Evolutionary conservation across 2,113 vertebrate genomes (phyloP), one percentile per base, ranked within the genome.

Genomic region (Mus pahari): DNA sequence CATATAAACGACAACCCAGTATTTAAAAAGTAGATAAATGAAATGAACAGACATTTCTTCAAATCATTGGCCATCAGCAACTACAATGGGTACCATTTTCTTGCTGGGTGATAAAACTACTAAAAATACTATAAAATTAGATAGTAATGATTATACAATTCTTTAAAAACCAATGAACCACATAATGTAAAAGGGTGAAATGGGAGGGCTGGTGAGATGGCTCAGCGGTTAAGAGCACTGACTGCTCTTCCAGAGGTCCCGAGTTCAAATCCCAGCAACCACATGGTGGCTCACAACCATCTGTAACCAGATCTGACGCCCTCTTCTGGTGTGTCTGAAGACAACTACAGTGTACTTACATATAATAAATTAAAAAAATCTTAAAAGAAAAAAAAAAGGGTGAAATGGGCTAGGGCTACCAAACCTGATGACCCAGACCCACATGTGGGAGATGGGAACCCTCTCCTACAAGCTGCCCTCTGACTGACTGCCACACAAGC

Each of bases 1-100:
- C 26, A 64, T 64, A 31, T 55, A 86, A 93, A 89, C n/a, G 58
- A 62, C 26, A 94, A 66, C 20, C 11, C 50, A 82, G 73, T 45
- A 45, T 77, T 68, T 64, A 68, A 89, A 93, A 91, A 84, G 75
- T 5, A 70, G 28, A 42, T 36, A 86, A 75, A 90, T 90, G 26
- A 89, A 64, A 89, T 4, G 24, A 84, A 88, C 0, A 91, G 39
- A 95, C 22, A 48, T 88, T 87, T 97, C 28, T 79, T n/a, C 39
- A 90, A 24, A 64, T 95, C 73, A 81, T 0, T 78, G 86, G 24
- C 36, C 62, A 73, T 73, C 0, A 64, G 19, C 39, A n/a, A 82
- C 20, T 28, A 8, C 60, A 81, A 53, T n/a, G 36, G 33, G 7
- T 31, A 78, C 17, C 53, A 3, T n/a, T 20, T 74, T 88, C 58